Conservation (phyloP, 2,113 vertebrate species). For the Echinops telfairi region DNA sequence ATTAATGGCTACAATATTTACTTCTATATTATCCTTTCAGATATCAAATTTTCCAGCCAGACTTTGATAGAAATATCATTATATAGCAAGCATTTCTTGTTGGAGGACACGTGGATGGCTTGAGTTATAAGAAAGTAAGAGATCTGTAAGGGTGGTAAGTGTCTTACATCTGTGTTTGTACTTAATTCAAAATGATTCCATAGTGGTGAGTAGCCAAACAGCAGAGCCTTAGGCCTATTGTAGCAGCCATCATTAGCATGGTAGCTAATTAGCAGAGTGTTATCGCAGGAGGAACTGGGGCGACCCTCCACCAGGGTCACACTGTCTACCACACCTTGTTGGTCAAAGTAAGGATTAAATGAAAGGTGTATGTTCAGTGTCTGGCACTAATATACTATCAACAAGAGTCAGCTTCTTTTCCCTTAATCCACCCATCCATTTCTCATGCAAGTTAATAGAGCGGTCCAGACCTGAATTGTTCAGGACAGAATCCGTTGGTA, state of each 20-base stretch:
- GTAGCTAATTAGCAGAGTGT: not conserved
- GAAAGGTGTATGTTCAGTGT: not conserved
- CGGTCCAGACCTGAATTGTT: constrained; percentile 56
- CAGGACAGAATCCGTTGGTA: not conserved
- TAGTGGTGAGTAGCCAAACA: not conserved
- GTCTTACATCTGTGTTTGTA: not conserved
- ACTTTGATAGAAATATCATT: not conserved
- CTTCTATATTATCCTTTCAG: not conserved
- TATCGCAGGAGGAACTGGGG: not conserved
- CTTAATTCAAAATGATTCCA: not conserved
- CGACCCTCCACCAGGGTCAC: not conserved
- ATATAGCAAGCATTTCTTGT: not conserved
- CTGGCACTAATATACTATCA: constrained; percentile 13
- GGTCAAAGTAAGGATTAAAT: constrained; percentile 12
- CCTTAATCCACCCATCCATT: constrained; percentile 38
- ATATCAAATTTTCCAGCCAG: not conserved
- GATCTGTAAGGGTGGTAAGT: not conserved
- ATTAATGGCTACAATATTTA: not conserved
- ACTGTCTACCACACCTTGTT: not conserved
- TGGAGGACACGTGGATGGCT: not conserved
- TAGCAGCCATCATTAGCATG: accelerated
- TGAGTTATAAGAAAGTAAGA: not conserved
- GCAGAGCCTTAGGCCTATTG: accelerated
- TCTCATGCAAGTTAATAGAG: constrained; percentile 35
- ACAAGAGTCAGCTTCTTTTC: constrained; percentile 46